Evolutionary conservation across 2,888 invertebrate genomes (phyloP), one percentile per base, ranked within the genome.

Genomic region (Cosmia pyralina): DNA sequence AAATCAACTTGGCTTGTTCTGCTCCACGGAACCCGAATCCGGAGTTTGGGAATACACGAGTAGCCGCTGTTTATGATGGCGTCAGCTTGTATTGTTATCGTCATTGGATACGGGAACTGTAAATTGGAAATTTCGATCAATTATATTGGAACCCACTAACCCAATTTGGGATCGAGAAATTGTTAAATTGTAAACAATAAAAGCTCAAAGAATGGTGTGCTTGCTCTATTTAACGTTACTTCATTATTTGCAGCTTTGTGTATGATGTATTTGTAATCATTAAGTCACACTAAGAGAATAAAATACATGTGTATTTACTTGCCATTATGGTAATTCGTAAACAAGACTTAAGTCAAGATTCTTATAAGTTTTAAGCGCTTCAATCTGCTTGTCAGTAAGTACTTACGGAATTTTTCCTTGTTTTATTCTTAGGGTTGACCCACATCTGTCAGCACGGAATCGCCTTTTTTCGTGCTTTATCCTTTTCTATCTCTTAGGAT

Each of bases 1-100:
- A 81, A 83, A 85, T 81, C 65, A 80, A 81, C 78, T 82, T 79
- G 78, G 75, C 71, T 57, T 77, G 70, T 72, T 50, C 65, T 69
- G 75, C 69, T 81, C 68, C 64, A 77, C 38, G 66, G 62, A 80
- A 74, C 72, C 65, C 62, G 70, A 79, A 85, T 83, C 63, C 69
- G 69, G 70, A 81, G 69, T 83, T 66, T 69, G 71, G 72, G 80
- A 72, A 75, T 73, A 71, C 53, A 28, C 28, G 28, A 28, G 63
- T 65, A 64, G 48, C 62, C 22, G 53, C 38, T 77, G 55, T 69
- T 74, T 70, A 76, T 63, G 73, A 72, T 64, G 74, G 72, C 64
- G 77, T 57, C 60, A 67, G 46, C 41, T 72, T 67, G 62, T 72
- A 48, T 69, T 63, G 44, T 68, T 78, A 67, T 55, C 41, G 71